Conservation (phyloP, 2,113 vertebrate genomes). For the Propithecus coquereli region DNA sequence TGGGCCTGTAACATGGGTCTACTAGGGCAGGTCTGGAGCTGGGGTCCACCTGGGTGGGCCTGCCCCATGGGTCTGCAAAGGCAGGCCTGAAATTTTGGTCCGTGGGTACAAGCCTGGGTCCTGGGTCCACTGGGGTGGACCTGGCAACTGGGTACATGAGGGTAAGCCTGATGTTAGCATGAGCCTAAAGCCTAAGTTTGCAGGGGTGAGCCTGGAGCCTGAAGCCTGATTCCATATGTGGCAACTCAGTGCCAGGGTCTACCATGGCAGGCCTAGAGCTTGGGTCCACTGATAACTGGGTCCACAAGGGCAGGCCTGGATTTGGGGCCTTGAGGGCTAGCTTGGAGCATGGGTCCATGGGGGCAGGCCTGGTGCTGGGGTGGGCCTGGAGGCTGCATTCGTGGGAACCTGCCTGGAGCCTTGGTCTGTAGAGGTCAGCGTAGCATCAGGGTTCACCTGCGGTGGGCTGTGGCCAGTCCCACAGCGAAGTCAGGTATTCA, state of each 20-base stretch:
- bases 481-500: neutral
- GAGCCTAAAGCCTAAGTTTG: neutral
- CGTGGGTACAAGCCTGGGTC: neutral
- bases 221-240: neutral
- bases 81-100: neutral
- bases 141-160: neutral
- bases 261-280: neutral
- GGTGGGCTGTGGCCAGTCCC: neutral
- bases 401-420: too few species aligned
- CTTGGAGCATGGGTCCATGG: neutral
- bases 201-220: neutral
- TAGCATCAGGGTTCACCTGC: neutral
- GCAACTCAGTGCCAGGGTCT: neutral
- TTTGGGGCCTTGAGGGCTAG: too few species aligned
- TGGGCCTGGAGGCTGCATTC: too few species aligned
- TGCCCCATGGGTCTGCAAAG: neutral
- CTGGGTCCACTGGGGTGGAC: neutral
- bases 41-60: neutral
- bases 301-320: neutral
- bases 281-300: neutral
- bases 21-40: neutral
- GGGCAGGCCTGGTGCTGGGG: neutral
- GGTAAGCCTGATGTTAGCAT: neutral
- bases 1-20: neutral
- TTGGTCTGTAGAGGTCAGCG: neutral